Percentiles rank a stretch among this genome's conserved stretches.
phyloP scores from a whole-genome alignment of 1,140 invertebrate genomes.

The Ephestia elutella region DNA sequence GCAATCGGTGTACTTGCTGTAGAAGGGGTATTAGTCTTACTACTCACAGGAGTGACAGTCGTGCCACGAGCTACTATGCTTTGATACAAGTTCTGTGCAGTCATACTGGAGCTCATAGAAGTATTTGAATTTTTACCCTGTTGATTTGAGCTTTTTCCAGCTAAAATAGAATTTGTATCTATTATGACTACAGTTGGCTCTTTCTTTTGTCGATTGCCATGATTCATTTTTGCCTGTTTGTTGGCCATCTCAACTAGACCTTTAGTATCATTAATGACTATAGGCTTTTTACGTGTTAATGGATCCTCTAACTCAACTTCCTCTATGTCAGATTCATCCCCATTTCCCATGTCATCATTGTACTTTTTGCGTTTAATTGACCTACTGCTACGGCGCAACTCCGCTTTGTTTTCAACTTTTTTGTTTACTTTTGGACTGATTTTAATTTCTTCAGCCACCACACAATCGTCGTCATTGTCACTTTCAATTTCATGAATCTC shows the following conservation, averaged over 20 bases:
- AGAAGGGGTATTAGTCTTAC: slow-evolving; percentile 33
- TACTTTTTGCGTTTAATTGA: slow-evolving; percentile 79
- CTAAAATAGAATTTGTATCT: slow-evolving; percentile 83
- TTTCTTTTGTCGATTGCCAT: slow-evolving; percentile 76
- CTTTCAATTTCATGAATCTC: slow-evolving; percentile 43
- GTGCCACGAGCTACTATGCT: slow-evolving; percentile 60
- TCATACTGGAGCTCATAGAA: slow-evolving; percentile 23
- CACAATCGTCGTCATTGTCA: slow-evolving; percentile 42
- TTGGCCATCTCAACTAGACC: slow-evolving; percentile 81
- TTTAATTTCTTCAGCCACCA: slow-evolving; percentile 36
- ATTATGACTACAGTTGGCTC: slow-evolving; percentile 86
- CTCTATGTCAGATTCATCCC: slow-evolving; percentile 78
- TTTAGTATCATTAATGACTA: slow-evolving; percentile 84
- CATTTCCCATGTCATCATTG: slow-evolving; percentile 77
- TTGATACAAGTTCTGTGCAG: slow-evolving; percentile 55
- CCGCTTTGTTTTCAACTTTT: slow-evolving; percentile 46
- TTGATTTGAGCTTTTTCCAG: slow-evolving; percentile 53
- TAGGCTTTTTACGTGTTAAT: slow-evolving; percentile 74
- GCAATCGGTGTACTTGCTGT: slow-evolving; percentile 43
- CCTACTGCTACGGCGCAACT: slow-evolving; percentile 77
- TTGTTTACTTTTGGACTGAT: slow-evolving; percentile 14
- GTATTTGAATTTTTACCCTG: slow-evolving; percentile 24
- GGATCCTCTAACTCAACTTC: slow-evolving; percentile 79
- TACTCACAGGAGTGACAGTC: slow-evolving; percentile 60
- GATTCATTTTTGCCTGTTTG: slow-evolving; percentile 55